Evolutionary conservation across 1,140 invertebrate genomes (phyloP).

Genomic region (Eueides isabella): DNA sequence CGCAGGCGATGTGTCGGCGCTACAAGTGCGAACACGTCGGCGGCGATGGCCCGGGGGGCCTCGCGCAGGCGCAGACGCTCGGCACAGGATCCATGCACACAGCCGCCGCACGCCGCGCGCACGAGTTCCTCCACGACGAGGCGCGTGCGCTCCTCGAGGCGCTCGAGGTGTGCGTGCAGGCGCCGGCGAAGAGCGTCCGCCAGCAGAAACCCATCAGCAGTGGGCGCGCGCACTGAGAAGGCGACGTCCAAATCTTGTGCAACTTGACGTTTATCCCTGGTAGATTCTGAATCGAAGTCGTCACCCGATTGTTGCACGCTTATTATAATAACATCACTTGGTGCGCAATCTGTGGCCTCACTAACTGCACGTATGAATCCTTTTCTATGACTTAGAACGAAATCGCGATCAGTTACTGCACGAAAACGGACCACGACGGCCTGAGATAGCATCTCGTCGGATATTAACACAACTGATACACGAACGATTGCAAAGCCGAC

Average conservation of each 20-base stretch:
- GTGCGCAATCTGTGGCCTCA: constrained; percentile 90
- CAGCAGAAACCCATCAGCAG: constrained; percentile 50
- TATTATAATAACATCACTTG: constrained; percentile 87
- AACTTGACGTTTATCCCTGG: constrained; percentile 64
- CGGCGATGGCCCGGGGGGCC: constrained; percentile 86
- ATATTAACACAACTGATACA: constrained; percentile 91
- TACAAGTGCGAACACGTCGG: constrained; percentile 93
- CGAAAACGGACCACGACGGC: constrained; percentile 92
- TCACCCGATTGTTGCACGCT: constrained; percentile 86
- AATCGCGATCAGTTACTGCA: constrained; percentile 91
- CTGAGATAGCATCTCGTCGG: constrained; percentile 93
- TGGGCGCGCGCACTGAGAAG: constrained; percentile 87
- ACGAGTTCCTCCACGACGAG: constrained; percentile 91
- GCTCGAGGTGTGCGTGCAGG: constrained; percentile 87
- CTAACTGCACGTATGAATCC: constrained; percentile 91
- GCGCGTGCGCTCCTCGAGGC: constrained; percentile 89
- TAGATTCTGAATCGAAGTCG: constrained; percentile 52
- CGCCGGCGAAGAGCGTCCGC: constrained; percentile 73
- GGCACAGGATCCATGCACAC: constrained; percentile 92
- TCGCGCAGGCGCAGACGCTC: constrained; percentile 89
- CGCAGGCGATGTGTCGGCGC: constrained; percentile 90
- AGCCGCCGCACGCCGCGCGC: constrained; percentile 89
- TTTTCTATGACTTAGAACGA: constrained; percentile 92
- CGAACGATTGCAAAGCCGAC: constrained; percentile 88
- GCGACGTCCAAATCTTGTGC: constrained; percentile 91